Conservation (phyloP, 23 tunicate species). For the Oikopleura vanhoeffeni region DNA sequence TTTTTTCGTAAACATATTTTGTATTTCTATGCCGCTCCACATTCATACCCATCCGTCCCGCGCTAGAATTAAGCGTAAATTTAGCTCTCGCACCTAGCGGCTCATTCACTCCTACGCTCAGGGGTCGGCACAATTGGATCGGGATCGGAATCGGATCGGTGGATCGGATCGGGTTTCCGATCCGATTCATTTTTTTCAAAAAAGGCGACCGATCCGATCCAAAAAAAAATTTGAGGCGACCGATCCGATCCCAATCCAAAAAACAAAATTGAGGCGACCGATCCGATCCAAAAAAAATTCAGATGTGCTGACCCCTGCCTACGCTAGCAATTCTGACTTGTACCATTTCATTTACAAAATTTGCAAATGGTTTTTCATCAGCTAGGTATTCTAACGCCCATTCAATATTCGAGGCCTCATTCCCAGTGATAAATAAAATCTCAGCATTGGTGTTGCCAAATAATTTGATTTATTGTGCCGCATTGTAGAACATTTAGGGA, state of each 20-base stretch:
- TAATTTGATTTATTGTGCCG: background rate
- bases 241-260: too few relatives aligned
- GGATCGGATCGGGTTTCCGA: too few relatives aligned
- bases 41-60: background rate
- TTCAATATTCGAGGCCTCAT: background rate
- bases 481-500: background rate
- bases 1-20: too few relatives aligned
- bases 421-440: background rate
- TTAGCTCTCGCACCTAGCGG: background rate
- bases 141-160: too few relatives aligned
- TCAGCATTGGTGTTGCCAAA: background rate
- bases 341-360: background rate
- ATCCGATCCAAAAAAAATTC: too few relatives aligned
- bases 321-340: too few relatives aligned
- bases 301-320: too few relatives aligned
- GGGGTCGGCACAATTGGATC: too few relatives aligned
- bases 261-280: too few relatives aligned
- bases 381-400: background rate
- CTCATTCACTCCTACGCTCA: background rate
- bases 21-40: background rate
- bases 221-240: too few relatives aligned
- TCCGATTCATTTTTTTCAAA: too few relatives aligned
- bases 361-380: background rate
- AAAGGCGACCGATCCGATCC: too few relatives aligned
- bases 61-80: background rate